These are phyloP conservation scores for Passer montanus DNA, from an alignment of 2,113 vertebrate genomes.

Conservation along the genomic window DNA sequence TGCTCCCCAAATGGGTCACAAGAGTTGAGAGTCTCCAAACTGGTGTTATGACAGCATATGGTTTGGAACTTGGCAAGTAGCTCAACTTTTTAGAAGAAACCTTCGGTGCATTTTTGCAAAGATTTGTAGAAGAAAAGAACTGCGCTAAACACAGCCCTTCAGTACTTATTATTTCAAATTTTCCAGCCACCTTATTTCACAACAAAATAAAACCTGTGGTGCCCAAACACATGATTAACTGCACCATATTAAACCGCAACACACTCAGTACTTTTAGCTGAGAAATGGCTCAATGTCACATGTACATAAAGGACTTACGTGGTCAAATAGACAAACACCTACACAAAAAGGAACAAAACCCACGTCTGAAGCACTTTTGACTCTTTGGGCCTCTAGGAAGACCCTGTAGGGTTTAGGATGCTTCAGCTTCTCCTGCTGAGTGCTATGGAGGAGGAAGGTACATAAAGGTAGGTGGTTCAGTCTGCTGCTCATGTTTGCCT, in stretches of 20 bases:
- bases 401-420: neutral
- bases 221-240: neutral
- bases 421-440: neutral
- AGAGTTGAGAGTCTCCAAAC: neutral
- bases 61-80: neutral
- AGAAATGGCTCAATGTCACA: neutral
- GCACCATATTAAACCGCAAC: neutral
- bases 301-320: rapidly evolving
- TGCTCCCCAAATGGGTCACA: neutral
- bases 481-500: neutral
- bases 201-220: neutral
- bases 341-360: neutral
- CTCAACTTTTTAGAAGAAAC: neutral
- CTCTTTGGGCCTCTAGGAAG: neutral
- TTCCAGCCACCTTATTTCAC: neutral
- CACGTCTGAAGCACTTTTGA: neutral
- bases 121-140: neutral
- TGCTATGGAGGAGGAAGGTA: neutral
- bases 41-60: neutral
- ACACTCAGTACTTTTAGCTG: neutral
- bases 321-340: neutral
- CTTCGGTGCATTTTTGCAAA: neutral
- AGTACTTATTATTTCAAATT: neutral
- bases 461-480: neutral
- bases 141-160: neutral